Evolutionary conservation across 2,888 invertebrate species (phyloP), one percentile per base, ranked within the genome.

Genomic region (Lysandra bellargus): DNA sequence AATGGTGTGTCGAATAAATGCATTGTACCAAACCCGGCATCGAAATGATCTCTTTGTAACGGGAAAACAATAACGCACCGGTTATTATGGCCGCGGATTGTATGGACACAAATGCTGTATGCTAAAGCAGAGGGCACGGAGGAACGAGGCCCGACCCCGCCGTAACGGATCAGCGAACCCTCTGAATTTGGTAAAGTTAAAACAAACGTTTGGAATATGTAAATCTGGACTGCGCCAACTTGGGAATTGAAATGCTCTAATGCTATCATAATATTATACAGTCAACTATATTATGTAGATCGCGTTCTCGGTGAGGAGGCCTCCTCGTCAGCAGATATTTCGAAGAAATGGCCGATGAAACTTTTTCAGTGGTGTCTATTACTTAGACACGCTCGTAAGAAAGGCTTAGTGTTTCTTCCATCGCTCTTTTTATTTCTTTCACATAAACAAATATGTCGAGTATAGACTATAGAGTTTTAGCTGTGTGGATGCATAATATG

Each of bases 21-120:
- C 89, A 90, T 89, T 91, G 89, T 89, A 83, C 87, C 87, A 86
- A 88, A 88, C 88, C 86, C 85, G 87, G 86, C 88, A 88, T 89
- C 87, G 87, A 87, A 88, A 90, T 90, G 89, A 91, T 89, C 88
- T 87, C 90, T 89, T 91, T 91, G 91, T 91, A 87, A 84, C 86
- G 85, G 87, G 87, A 87, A 89, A 90, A 92, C 91, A 91, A 92
- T 91, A 91, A 90, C 87, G 86, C 84, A 85, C 76, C 77, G 17
- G 76, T 57, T 76, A 80, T 80, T 79, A 78, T 79, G 57, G 75
- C 75, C 60, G 40, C 33, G 79, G 60, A 75, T 75, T 69, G 77
- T 61, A 75, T 75, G 75, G 78, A 78, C 74, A 69, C 74, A 80
- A 78, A 64, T 61, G 78, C 17, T 40, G 57, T 79, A 33, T 37